Percentiles rank a stretch among this genome's conserved stretches.
phyloP scores from a whole-genome alignment of 1,140 invertebrate species.

The Chionoecetes opilio region DNA sequence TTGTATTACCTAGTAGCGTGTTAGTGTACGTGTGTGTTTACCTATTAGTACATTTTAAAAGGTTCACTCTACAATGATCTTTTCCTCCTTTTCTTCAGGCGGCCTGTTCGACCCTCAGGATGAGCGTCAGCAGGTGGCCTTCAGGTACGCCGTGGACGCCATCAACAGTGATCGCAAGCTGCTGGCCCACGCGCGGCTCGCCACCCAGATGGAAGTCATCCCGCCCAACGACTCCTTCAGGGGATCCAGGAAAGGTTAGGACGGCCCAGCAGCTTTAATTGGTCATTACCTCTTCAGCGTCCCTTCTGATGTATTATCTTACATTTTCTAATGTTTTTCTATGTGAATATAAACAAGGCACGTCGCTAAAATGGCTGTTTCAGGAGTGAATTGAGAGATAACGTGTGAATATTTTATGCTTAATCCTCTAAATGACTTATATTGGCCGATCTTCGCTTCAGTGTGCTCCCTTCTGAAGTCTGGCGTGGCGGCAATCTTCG shows the following conservation, averaged over 20 bases:
- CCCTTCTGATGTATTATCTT: too few relatives aligned
- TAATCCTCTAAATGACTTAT: too few relatives aligned
- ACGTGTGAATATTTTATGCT: too few relatives aligned
- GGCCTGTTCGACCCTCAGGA: not conserved
- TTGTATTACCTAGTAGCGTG: too few relatives aligned
- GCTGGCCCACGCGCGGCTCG: not conserved
- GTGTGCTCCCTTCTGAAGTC: constrained; percentile 86
- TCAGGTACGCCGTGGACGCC: constrained; percentile 40
- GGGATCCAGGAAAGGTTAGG: constrained; percentile 83
- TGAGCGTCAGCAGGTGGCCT: not conserved
- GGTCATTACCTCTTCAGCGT: too few relatives aligned
- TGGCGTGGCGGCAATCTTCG: constrained; percentile 92
- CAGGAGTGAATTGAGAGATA: too few relatives aligned
- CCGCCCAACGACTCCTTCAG: not conserved
- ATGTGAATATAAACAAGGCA: too few relatives aligned
- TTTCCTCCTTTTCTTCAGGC: not conserved
- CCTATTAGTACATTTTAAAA: too few relatives aligned
- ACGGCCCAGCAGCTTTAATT: not conserved
- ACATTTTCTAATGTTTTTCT: too few relatives aligned
- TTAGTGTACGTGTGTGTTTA: too few relatives aligned
- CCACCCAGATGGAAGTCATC: not conserved
- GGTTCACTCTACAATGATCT: too few relatives aligned
- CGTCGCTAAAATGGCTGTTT: too few relatives aligned
- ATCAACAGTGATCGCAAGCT: constrained; percentile 1
- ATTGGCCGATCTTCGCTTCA: constrained; percentile 82